Percentiles rank a stretch among this genome's conserved stretches.
These are phyloP conservation scores for Rhipidura dahli DNA, from an alignment of 2,113 vertebrate species.

Conservation along the genomic window DNA sequence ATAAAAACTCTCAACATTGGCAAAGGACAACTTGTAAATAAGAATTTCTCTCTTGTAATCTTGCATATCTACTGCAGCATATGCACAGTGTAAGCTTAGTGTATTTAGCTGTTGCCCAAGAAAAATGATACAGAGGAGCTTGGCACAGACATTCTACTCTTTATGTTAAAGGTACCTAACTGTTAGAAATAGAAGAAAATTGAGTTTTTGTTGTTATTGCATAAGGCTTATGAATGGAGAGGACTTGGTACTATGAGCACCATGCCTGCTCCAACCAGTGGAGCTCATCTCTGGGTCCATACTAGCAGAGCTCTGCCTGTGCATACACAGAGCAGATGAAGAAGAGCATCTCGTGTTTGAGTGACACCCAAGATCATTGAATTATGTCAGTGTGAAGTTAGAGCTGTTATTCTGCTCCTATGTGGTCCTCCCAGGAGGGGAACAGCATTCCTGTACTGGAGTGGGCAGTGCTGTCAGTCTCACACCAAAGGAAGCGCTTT, in stretches of 20 bases:
- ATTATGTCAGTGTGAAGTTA: not conserved
- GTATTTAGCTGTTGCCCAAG: not conserved
- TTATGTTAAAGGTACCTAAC: not conserved
- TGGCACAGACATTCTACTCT: not conserved
- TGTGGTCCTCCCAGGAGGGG: not conserved
- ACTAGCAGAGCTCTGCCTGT: not conserved
- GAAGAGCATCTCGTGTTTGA: not conserved
- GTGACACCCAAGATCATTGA: not conserved
- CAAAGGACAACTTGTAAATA: not conserved
- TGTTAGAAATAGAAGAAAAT: not conserved
- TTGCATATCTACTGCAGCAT: not conserved
- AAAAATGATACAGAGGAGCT: not conserved
- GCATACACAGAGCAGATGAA: not conserved
- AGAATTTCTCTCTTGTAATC: not conserved
- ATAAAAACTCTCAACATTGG: not conserved
- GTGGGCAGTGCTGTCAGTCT: not conserved
- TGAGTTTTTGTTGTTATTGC: not conserved
- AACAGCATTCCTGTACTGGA: not conserved
- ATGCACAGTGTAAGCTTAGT: not conserved
- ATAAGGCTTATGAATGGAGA: not conserved
- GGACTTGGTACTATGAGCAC: not conserved
- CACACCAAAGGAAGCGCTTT: not conserved
- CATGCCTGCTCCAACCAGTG: not conserved
- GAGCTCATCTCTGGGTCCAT: not conserved
- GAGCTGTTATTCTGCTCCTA: not conserved